These are phyloP conservation scores for Leuctra nigra DNA, from an alignment of 2,888 invertebrate genomes.

Conservation along the genomic window DNA sequence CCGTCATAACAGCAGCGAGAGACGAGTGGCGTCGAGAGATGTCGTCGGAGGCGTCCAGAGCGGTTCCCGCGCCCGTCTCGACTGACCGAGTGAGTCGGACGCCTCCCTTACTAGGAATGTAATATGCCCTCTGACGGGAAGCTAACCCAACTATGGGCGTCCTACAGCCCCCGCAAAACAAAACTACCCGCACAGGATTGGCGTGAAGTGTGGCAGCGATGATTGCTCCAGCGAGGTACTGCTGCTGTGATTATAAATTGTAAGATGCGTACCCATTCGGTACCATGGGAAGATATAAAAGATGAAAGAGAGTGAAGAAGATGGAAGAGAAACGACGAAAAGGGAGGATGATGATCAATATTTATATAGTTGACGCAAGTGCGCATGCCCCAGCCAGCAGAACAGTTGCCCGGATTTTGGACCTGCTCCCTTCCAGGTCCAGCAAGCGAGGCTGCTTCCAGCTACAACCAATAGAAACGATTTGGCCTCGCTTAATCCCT, in stretches of 20 bases:
- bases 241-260: neutral
- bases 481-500: conserved; percentile 1
- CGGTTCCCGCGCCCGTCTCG: conserved; percentile 7
- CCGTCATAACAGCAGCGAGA: conserved; percentile 21
- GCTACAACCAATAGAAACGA: neutral
- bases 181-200: neutral
- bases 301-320: neutral
- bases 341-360: conserved; percentile 14
- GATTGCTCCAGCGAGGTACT: no score
- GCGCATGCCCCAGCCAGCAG: conserved; percentile 1
- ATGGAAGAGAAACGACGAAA: neutral
- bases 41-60: neutral
- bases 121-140: neutral
- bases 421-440: neutral
- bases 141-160: neutral
- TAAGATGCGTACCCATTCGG: neutral
- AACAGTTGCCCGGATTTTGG: conserved; percentile 5
- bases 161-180: neutral
- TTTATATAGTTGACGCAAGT: conserved; percentile 1
- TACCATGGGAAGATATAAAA: neutral
- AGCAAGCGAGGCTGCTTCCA: neutral
- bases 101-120: neutral
- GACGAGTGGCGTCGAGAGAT: conserved; percentile 2
- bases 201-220: neutral
- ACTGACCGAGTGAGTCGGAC: conserved; percentile 1